A percentile compares a stretch with the other conserved stretches of the same genome.
These are phyloP conservation scores for Odocoileus virginianus DNA, from an alignment of 2,113 vertebrate genomes.

Conservation along the genomic window DNA sequence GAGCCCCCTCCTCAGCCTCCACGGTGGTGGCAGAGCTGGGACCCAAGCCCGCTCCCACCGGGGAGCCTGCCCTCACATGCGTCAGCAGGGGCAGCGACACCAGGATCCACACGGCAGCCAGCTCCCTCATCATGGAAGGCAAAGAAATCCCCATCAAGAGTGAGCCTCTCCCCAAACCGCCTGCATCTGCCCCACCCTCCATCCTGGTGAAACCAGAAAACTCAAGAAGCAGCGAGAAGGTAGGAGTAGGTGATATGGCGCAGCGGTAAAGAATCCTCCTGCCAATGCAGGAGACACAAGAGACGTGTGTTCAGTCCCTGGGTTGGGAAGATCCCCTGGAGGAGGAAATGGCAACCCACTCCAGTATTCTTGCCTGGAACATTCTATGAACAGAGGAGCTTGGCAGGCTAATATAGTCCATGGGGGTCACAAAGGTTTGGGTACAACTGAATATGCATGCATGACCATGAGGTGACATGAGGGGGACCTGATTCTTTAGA, in stretches of 20 bases:
- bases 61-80: conserved; percentile 55
- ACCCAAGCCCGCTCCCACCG: conserved; percentile 72
- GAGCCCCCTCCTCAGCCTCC: conserved; percentile 48
- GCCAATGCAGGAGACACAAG: neutral
- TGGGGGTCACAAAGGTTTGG: neutral
- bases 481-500: neutral
- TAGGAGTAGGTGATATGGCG: conserved; percentile 45
- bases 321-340: neutral
- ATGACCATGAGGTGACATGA: neutral
- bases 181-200: conserved; percentile 83
- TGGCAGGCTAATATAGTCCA: neutral
- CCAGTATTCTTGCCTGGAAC: neutral
- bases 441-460: neutral
- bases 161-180: conserved; percentile 79
- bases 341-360: neutral
- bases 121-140: conserved; percentile 80
- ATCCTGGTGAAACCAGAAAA: conserved; percentile 94
- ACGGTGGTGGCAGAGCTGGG: conserved; percentile 72
- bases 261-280: neutral
- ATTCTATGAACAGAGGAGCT: neutral
- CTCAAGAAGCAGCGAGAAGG: conserved; percentile 89
- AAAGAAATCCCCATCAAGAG: conserved; percentile 78
- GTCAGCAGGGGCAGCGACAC: conserved; percentile 59
- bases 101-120: conserved; percentile 78
- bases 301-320: neutral